Evolutionary conservation across 2,888 invertebrate species (phyloP).

Genomic region (Campoplex nolae): DNA sequence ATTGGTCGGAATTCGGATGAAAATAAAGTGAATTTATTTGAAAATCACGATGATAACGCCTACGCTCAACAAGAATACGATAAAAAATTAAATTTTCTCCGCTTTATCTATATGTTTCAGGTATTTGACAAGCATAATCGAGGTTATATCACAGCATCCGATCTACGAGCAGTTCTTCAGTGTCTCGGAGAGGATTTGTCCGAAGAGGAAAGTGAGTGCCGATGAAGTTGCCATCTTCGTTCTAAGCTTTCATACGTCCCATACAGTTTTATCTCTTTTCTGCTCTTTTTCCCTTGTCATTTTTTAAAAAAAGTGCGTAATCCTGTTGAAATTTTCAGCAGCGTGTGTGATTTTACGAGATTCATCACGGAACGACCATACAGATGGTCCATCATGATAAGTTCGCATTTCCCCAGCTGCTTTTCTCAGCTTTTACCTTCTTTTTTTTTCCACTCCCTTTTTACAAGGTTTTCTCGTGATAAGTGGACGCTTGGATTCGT

Average conservation of each 20-base stretch:
- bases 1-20: too few relatives aligned
- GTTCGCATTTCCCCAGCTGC: neutral
- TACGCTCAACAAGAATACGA: neutral
- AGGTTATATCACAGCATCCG: constrained; percentile 96
- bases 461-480: neutral
- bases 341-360: neutral
- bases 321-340: neutral
- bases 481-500: neutral
- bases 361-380: neutral
- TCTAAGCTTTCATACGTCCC: constrained; percentile 12
- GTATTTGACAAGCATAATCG: constrained; percentile 95
- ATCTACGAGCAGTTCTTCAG: constrained; percentile 93
- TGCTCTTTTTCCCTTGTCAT: neutral
- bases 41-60: neutral
- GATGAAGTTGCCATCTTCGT: neutral
- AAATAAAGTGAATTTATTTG: neutral
- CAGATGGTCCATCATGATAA: neutral
- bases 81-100: neutral
- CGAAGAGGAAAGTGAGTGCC: constrained; percentile 94
- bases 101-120: constrained; percentile 78
- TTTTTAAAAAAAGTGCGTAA: neutral
- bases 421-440: constrained; percentile 32
- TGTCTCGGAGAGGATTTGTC: constrained; percentile 95
- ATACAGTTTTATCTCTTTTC: constrained; percentile 31
- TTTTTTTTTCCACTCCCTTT: neutral